Conservation (phyloP, 2,888 invertebrate genomes). For the Erannis defoliaria region DNA sequence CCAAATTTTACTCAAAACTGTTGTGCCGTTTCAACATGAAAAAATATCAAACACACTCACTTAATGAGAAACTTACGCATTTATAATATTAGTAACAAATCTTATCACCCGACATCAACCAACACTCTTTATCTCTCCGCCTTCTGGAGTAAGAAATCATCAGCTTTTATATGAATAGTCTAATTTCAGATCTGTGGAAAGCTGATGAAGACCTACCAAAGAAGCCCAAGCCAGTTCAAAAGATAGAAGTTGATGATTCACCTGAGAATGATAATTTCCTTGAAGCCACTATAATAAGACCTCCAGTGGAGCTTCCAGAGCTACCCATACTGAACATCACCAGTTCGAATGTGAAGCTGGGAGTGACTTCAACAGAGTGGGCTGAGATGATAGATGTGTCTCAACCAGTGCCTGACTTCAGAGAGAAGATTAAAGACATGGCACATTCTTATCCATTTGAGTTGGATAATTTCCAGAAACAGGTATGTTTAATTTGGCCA, state of each 20-base stretch:
- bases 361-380: conserved; percentile 90
- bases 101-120: too few relatives aligned
- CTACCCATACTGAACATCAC: conserved; percentile 91
- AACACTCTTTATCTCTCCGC: background rate
- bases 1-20: too few relatives aligned
- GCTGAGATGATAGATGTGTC: conserved; percentile 95
- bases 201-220: conserved; percentile 66
- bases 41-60: too few relatives aligned
- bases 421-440: conserved; percentile 92
- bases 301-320: conserved; percentile 73
- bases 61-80: too few relatives aligned
- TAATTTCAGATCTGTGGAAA: conserved; percentile 74
- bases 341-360: conserved; percentile 72
- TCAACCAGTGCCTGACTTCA: conserved; percentile 93
- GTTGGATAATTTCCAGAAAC: conserved; percentile 98
- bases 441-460: conserved; percentile 96
- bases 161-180: background rate
- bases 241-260: conserved; percentile 55
- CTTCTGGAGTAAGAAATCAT: too few relatives aligned
- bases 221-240: conserved; percentile 53
- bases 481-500: conserved; percentile 76
- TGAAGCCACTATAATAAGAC: conserved; percentile 71
- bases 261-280: conserved; percentile 73
- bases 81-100: too few relatives aligned
- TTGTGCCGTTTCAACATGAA: too few relatives aligned